phyloP scores from a whole-genome alignment of 2,888 invertebrate genomes.

The Drosophila melanocephala region DNA sequence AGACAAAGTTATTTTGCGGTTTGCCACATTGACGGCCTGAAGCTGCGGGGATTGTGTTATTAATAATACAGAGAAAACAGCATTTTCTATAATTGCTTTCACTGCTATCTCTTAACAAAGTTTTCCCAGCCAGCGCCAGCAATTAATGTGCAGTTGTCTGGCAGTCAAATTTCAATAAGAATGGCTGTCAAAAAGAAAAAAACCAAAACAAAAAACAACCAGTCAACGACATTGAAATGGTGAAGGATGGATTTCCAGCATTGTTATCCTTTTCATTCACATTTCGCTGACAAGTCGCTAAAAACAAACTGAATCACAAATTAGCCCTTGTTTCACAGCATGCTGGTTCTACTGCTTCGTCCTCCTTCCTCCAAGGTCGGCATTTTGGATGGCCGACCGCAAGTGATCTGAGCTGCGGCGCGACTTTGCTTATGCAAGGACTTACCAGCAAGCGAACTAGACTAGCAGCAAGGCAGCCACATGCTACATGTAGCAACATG shows the following conservation, averaged over 20 bases:
- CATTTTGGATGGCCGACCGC: conserved; percentile 22
- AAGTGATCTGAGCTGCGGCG: conserved; percentile 30
- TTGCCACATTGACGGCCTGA: background rate
- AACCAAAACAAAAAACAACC: background rate
- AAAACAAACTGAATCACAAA: conserved; percentile 21
- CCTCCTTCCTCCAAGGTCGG: background rate
- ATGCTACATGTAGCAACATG: conserved; percentile 5
- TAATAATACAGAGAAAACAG: conserved; percentile 1
- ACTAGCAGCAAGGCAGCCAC: conserved; percentile 3
- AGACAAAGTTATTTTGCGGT: conserved; percentile 18
- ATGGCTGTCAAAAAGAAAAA: conserved; percentile 11
- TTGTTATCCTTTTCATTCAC: conserved; percentile 1
- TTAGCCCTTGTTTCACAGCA: conserved; percentile 12
- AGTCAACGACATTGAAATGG: background rate
- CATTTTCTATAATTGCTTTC: conserved; percentile 10
- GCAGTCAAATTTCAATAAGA: conserved; percentile 42
- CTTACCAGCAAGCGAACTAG: conserved; percentile 37
- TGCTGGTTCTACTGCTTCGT: background rate
- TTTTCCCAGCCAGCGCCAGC: conserved; percentile 8
- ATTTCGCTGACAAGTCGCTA: conserved; percentile 3
- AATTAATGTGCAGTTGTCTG: conserved; percentile 60
- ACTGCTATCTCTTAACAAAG: conserved; percentile 6
- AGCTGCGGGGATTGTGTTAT: background rate
- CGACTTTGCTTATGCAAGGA: conserved; percentile 49
- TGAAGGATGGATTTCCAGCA: conserved; percentile 10